These are phyloP conservation scores for Lepidotrigona ventralis DNA, from an alignment of 1,140 invertebrate genomes.

Conservation along the genomic window DNA sequence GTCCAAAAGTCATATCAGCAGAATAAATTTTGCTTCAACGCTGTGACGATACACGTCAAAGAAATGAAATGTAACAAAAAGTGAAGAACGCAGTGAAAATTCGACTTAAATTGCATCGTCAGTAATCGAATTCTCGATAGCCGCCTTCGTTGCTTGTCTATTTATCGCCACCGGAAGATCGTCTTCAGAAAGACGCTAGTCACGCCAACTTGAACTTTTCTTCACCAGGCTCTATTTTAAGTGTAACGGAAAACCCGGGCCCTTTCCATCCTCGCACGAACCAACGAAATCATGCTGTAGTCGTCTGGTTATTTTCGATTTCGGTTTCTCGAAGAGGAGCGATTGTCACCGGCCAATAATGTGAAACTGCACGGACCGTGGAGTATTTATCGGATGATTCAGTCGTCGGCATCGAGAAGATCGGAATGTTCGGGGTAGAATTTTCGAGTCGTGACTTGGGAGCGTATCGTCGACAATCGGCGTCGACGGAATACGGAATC, in stretches of 20 bases:
- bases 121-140: not conserved
- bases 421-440: slow-evolving; percentile 56
- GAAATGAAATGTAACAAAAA: not conserved
- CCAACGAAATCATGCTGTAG: not conserved
- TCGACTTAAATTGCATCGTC: not conserved
- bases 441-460: slow-evolving; percentile 61
- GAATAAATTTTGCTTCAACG: not conserved
- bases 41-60: not conserved
- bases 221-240: not conserved
- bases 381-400: slow-evolving; percentile 59
- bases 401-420: slow-evolving; percentile 25
- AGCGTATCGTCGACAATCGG: slow-evolving; percentile 54
- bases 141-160: not conserved
- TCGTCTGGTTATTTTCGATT: not conserved
- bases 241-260: not conserved
- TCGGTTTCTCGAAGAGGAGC: not conserved
- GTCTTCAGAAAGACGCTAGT: not conserved
- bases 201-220: not conserved
- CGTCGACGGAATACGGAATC: slow-evolving; percentile 64
- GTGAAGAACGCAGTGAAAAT: not conserved
- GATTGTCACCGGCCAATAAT: slow-evolving; percentile 33
- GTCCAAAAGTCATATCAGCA: too few species aligned
- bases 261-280: not conserved
- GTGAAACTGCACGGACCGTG: not conserved
- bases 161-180: not conserved